Percentiles rank a stretch among this genome's conserved stretches.
These are phyloP conservation scores for Hydrotaea cyrtoneurina DNA, from an alignment of 2,888 invertebrate genomes.

Conservation along the genomic window DNA sequence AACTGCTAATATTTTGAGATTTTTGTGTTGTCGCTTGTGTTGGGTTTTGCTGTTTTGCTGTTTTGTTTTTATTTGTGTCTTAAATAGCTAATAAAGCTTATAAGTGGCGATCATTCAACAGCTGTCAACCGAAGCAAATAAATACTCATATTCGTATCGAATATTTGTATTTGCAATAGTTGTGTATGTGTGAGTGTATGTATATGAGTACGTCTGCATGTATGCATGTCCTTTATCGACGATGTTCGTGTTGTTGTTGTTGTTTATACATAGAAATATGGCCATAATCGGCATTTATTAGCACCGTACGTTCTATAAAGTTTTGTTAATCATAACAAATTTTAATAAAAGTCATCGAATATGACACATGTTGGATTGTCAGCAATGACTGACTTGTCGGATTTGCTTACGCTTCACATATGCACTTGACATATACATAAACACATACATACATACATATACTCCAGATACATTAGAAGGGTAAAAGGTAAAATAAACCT, in stretches of 20 bases:
- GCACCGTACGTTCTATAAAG: slow-evolving; percentile 59
- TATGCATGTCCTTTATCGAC: slow-evolving; percentile 67
- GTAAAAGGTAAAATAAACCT: not conserved
- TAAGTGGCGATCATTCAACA: slow-evolving; percentile 66
- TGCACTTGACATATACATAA: not conserved
- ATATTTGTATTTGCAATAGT: slow-evolving; percentile 70
- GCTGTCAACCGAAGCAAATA: slow-evolving; percentile 77
- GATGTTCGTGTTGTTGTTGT: slow-evolving; percentile 33
- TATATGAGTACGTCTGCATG: not conserved
- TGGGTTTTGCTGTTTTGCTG: not conserved
- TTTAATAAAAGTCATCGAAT: slow-evolving; percentile 70
- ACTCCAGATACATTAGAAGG: not conserved
- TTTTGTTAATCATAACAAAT: slow-evolving; percentile 73
- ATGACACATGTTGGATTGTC: slow-evolving; percentile 33
- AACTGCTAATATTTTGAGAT: slow-evolving; percentile 38
- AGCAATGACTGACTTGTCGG: not conserved
- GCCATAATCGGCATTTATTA: slow-evolving; percentile 49
- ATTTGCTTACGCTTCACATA: slow-evolving; percentile 29
- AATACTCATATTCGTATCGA: slow-evolving; percentile 77
- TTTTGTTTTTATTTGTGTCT: slow-evolving; percentile 46
- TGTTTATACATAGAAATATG: slow-evolving; percentile 28
- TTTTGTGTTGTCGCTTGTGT: slow-evolving; percentile 8
- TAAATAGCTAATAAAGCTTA: slow-evolving; percentile 64
- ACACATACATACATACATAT: not conserved
- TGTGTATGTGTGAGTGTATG: slow-evolving; percentile 63